Evolutionary conservation across 2,113 vertebrate genomes (phyloP).

Genomic region (Xiphias gladius): DNA sequence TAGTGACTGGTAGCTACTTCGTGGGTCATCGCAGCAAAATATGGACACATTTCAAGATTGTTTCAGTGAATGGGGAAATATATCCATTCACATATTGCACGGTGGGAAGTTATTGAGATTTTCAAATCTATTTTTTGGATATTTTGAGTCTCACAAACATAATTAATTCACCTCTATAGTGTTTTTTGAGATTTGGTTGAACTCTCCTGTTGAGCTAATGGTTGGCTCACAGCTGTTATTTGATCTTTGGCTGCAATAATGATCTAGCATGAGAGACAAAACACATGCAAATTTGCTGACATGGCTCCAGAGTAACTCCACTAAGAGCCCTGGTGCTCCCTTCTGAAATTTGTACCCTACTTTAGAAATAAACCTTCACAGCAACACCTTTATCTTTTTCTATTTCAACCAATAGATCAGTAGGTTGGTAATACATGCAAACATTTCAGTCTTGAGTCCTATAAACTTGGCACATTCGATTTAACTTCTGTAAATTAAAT

Average conservation of each 20-base stretch:
- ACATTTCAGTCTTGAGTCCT: background rate
- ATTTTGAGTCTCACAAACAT: too few relatives aligned
- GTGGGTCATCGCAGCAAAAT: background rate
- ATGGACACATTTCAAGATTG: background rate
- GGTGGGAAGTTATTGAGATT: background rate
- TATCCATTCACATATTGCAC: background rate
- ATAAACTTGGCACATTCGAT: background rate
- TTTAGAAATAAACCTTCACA: background rate
- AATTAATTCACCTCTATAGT: background rate
- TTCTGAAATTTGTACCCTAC: background rate
- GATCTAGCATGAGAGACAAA: background rate
- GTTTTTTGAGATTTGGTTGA: background rate
- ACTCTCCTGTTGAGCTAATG: background rate
- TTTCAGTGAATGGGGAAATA: background rate
- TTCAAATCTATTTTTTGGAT: too few relatives aligned
- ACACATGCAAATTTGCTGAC: background rate
- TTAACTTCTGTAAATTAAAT: conserved; percentile 10
- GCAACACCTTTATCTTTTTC: background rate
- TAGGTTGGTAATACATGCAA: background rate
- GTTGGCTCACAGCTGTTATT: background rate
- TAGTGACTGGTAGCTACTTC: background rate
- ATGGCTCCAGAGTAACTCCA: background rate
- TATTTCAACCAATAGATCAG: background rate
- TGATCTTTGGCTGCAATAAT: background rate
- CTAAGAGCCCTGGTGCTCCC: background rate